A percentile compares a stretch with the other conserved stretches of the same genome.
Conservation (phyloP, 2,888 invertebrate species). For the Rapana venosa region DNA sequence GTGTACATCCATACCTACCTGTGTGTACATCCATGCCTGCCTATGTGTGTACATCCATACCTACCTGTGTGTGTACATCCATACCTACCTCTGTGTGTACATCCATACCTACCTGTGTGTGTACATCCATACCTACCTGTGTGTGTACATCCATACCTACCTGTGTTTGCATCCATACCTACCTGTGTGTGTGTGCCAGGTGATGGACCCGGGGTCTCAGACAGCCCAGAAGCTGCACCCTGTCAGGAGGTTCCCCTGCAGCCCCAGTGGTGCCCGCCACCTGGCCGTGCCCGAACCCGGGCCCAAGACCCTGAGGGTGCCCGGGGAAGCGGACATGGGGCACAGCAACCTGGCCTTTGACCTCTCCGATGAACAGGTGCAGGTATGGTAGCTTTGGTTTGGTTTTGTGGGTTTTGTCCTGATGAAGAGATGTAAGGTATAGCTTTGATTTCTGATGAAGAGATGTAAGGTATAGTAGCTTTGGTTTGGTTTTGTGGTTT, state of each 20-base stretch:
- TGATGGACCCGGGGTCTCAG: constrained; percentile 32
- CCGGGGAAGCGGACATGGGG: neutral
- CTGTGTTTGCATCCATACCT: neutral
- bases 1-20: too few species aligned
- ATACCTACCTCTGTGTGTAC: too few species aligned
- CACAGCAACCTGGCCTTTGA: constrained; percentile 38
- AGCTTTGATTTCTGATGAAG: too few species aligned
- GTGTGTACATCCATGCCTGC: too few species aligned
- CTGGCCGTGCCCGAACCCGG: constrained; percentile 26
- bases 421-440: too few species aligned
- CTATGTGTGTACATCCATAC: too few species aligned
- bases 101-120: too few species aligned
- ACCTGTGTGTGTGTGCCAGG: constrained; percentile 3
- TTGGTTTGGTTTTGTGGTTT: too few species aligned
- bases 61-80: too few species aligned
- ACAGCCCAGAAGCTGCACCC: constrained; percentile 13
- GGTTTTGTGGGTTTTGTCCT: too few species aligned
- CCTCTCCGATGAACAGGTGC: constrained; percentile 17
- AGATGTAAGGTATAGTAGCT: too few species aligned
- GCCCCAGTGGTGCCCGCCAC: neutral
- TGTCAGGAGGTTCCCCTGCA: neutral
- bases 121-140: too few species aligned
- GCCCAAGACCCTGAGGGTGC: neutral
- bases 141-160: neutral
- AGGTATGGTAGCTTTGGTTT: neutral